Evolutionary conservation across 2,888 invertebrate species (phyloP), one percentile per base, ranked within the genome.

Genomic region (Eristalis tenax): DNA sequence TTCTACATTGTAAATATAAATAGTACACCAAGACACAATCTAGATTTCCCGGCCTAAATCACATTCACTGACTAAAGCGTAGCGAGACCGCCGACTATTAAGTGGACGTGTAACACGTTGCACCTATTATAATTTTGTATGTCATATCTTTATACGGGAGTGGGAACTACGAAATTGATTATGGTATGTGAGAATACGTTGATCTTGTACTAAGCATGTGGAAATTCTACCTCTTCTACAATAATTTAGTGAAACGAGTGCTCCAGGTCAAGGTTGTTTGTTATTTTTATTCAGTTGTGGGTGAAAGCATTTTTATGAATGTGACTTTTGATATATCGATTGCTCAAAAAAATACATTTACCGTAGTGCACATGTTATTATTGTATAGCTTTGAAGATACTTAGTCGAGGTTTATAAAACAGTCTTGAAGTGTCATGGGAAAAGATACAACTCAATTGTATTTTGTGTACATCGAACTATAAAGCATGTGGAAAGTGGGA

Each of bases 191-290:
- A 64, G 63, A 40, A 40, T 32, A 13, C 4, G 57, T 43, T 80
- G 73, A 80, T 73, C 79, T 66, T 22, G 66, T 43, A 40, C 43
- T 23, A 57, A 18, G 66, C 23, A 23, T 65, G 43, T 66, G 61
- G 61, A 63, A 74, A 57, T 61, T 35, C 35, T 50, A 23, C 23
- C 10, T 40, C 28, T 57, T 35, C 22, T 56, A 2, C 15, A 18
- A 59, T 8, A 38, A 65, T 50, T 56, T 81, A 63, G 63, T 35
- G 26, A 63, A 74, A 68, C 68, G 68, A 64, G 74, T 50, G 56
- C 68, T 74, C 28, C 69, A 26, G 80, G 80, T 81, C 80, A 81
- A 74, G 80, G 80, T 43, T 63, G 68, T 22, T 61, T 32, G 8
- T 32, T 28, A 61, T 73, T 73, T 78, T 71, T 66, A 56, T 61